phyloP scores from a whole-genome alignment of 2,797 vertebrate species.

The Syngnathus acus region DNA sequence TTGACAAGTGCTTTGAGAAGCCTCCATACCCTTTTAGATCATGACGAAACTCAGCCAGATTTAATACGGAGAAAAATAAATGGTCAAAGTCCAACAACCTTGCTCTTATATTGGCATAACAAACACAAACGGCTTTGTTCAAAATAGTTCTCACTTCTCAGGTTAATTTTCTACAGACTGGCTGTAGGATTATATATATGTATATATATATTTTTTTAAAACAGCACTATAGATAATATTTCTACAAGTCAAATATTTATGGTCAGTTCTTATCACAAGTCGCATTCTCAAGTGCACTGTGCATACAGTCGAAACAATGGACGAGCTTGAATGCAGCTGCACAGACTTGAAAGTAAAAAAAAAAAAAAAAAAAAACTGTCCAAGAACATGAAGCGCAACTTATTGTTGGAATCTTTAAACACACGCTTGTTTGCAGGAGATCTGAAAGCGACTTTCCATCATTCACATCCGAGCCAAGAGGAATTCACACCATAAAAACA shows the following conservation, averaged over 20 bases:
- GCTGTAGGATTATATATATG: neutral
- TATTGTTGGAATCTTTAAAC: slow-evolving; percentile 29
- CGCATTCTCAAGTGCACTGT: neutral
- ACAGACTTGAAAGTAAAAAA: neutral
- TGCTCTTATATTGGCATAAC: neutral
- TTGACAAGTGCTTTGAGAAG: no score
- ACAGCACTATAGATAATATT: neutral
- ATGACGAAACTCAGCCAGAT: no score
- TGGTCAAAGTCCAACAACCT: no score
- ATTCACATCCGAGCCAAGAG: slow-evolving; percentile 34
- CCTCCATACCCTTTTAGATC: no score
- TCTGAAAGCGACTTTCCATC: slow-evolving; percentile 35
- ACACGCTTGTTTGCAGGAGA: slow-evolving; percentile 25
- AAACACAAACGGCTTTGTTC: neutral
- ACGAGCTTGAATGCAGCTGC: neutral
- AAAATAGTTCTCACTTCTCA: neutral
- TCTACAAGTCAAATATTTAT: neutral
- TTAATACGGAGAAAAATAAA: no score
- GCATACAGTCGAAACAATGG: slow-evolving; percentile 1
- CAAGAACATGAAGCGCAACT: slow-evolving; percentile 21
- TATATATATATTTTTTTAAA: neutral
- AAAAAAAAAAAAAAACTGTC: neutral
- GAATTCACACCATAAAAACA: slow-evolving; percentile 32
- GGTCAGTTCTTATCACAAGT: slow-evolving; percentile 2
- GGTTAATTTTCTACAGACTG: neutral